Conservation (phyloP, 2,113 vertebrate species). For the Geococcyx californianus region DNA sequence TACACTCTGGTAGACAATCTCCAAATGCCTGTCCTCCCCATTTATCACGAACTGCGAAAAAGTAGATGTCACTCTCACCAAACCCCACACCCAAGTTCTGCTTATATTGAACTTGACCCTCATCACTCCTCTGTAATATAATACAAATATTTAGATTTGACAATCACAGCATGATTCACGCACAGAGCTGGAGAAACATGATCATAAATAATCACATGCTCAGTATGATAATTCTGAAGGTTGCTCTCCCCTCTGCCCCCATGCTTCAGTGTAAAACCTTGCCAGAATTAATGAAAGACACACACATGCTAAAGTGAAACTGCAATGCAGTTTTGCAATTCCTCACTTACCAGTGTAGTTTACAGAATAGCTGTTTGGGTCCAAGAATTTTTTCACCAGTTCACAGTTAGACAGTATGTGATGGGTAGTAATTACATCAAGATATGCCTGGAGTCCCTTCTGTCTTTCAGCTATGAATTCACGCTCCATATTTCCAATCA, state of each 20-base stretch:
- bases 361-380: constrained; percentile 92
- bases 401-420: constrained; percentile 89
- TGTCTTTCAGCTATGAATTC: constrained; percentile 97
- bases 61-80: background rate
- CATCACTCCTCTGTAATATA: background rate
- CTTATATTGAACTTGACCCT: background rate
- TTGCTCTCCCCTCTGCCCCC: background rate
- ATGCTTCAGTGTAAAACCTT: background rate
- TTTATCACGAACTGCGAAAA: background rate
- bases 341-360: constrained; percentile 89
- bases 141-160: background rate
- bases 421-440: constrained; percentile 92
- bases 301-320: background rate
- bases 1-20: background rate
- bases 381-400: constrained; percentile 92
- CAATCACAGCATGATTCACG: background rate
- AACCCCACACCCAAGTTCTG: background rate
- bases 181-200: background rate
- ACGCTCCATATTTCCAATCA: constrained; percentile 97
- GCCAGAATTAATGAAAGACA: background rate
- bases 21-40: background rate
- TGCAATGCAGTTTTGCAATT: background rate
- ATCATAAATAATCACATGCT: background rate
- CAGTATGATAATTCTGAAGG: background rate
- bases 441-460: constrained; percentile 92